Evolutionary conservation across 1,140 invertebrate species (phyloP).

Genomic region (Cyclina sinensis): DNA sequence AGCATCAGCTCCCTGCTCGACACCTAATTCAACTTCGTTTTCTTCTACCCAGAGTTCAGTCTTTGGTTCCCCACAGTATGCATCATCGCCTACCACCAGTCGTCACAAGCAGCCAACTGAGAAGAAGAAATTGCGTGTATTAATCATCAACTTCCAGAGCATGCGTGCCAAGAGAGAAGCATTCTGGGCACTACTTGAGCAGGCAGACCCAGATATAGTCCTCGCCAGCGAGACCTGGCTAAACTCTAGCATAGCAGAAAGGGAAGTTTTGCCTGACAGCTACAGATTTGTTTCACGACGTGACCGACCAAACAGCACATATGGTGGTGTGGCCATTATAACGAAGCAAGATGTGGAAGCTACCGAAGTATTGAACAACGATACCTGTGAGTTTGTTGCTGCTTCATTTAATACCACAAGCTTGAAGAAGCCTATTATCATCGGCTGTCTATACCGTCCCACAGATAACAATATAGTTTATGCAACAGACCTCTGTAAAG

Average conservation of each 20-base stretch:
- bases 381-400: neutral
- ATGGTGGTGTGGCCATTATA: constrained; percentile 5
- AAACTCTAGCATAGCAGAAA: constrained; percentile 2
- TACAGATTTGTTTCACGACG: constrained; percentile 11
- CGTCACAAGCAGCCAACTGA: neutral
- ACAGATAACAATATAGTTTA: neutral
- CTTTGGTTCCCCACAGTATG: neutral
- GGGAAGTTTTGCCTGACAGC: constrained; percentile 11
- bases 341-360: neutral
- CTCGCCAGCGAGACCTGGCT: constrained; percentile 21
- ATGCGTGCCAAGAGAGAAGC: constrained; percentile 8
- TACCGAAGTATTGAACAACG: neutral
- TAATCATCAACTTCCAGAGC: constrained; percentile 34
- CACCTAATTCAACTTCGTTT: neutral
- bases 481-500: too few relatives aligned
- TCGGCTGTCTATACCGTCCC: neutral
- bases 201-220: neutral
- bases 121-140: constrained; percentile 10
- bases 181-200: constrained; percentile 13
- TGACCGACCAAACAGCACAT: neutral
- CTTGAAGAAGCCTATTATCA: constrained; percentile 4
- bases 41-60: neutral
- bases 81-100: constrained; percentile 7
- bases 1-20: neutral
- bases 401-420: too few relatives aligned